phyloP scores from a whole-genome alignment of 2,888 invertebrate species.

The Xiphydria camelus region DNA sequence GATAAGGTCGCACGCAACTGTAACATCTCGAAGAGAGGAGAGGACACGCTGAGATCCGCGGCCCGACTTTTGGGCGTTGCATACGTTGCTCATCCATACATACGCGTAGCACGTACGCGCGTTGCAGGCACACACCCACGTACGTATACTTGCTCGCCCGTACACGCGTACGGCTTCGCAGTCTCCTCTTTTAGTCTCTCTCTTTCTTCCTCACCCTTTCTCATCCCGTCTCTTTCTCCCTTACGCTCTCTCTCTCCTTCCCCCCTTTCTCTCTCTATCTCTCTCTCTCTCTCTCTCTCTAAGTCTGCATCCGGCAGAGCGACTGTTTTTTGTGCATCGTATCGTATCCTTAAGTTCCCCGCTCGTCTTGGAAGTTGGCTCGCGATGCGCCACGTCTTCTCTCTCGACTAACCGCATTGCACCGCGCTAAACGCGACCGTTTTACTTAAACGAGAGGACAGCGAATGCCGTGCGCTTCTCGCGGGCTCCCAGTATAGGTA shows the following conservation, averaged over 20 bases:
- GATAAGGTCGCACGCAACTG: no score
- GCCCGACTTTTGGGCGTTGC: background rate
- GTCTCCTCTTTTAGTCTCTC: background rate
- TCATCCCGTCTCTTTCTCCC: no score
- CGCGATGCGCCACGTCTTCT: background rate
- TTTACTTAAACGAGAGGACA: conserved; percentile 9
- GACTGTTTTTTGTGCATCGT: conserved; percentile 32
- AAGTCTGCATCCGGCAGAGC: conserved; percentile 45
- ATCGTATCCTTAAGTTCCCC: conserved; percentile 38
- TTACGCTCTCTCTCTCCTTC: no score
- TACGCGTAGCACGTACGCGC: background rate
- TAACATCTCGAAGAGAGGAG: no score
- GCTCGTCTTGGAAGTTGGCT: conserved; percentile 29
- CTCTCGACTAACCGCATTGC: background rate
- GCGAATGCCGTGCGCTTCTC: background rate
- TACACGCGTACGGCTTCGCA: conserved; percentile 7
- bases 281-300: no score
- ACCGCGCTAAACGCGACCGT: conserved; percentile 2
- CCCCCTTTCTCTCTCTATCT: no score
- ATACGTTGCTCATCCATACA: background rate
- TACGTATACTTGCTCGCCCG: conserved; percentile 2
- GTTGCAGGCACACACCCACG: conserved; percentile 4
- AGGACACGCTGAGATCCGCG: background rate
- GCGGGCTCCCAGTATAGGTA: no score
- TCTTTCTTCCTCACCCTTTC: no score